phyloP scores from a whole-genome alignment of 2,113 vertebrate genomes.

The Turnix velox region DNA sequence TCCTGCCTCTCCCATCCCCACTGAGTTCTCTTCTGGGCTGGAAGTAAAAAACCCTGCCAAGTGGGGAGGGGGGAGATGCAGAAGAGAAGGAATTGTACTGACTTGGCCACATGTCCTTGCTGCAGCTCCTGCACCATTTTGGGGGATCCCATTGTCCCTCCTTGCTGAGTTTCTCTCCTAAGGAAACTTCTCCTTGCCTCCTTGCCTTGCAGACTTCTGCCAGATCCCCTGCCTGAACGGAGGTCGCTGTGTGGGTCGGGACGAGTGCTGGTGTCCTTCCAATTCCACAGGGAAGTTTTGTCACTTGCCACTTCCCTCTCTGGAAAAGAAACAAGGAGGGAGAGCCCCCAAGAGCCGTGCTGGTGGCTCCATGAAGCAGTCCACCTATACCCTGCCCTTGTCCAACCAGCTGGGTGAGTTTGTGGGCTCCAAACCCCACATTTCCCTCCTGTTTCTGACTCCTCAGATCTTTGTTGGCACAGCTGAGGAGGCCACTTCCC shows the following conservation, averaged over 20 bases:
- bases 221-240: slow-evolving; percentile 93
- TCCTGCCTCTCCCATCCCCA: slow-evolving; percentile 7
- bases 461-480: not conserved
- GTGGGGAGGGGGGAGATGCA: not conserved
- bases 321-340: slow-evolving; percentile 49
- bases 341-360: not conserved
- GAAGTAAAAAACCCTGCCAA: slow-evolving; percentile 11
- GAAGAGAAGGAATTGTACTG: slow-evolving; percentile 1
- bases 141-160: not conserved
- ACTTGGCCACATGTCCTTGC: not conserved
- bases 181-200: not conserved
- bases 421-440: not conserved
- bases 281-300: slow-evolving; percentile 95
- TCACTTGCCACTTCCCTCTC: slow-evolving; percentile 75
- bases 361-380: slow-evolving; percentile 72
- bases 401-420: slow-evolving; percentile 79
- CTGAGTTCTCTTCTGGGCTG: not conserved
- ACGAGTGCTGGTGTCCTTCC: slow-evolving; percentile 89
- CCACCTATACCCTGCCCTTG: slow-evolving; percentile 87
- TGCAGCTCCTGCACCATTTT: not conserved
- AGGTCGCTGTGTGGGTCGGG: slow-evolving; percentile 90
- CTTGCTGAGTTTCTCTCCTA: not conserved
- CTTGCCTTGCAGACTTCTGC: slow-evolving; percentile 84
- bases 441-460: not conserved
- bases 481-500: not conserved